Percentiles rank a stretch among this genome's conserved stretches.
Conservation (phyloP, 2,888 invertebrate genomes). For the Mimumesa dahlbomi region DNA sequence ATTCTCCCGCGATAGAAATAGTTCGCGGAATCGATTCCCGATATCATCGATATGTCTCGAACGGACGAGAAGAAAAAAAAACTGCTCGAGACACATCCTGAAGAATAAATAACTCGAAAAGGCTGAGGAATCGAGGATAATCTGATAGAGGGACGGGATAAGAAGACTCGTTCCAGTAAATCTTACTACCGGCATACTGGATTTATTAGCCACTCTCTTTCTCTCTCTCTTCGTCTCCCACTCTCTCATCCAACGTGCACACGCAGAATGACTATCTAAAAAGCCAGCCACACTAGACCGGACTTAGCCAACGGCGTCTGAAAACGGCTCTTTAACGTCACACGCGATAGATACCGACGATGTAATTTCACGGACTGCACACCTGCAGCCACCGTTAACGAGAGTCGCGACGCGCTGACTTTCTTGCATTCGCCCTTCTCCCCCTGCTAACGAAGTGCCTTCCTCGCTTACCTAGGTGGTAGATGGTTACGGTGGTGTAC, state of each 20-base stretch:
- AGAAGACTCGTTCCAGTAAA: conserved; percentile 2
- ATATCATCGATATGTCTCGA: neutral
- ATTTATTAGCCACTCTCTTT: conserved; percentile 39
- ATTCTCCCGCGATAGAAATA: too few relatives aligned
- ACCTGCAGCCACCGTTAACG: conserved; percentile 54
- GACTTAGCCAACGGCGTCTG: too few relatives aligned
- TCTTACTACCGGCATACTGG: conserved; percentile 17
- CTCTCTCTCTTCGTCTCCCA: neutral
- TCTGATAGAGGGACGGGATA: conserved; percentile 14
- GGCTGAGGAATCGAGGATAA: conserved; percentile 13
- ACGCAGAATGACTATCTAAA: conserved; percentile 25
- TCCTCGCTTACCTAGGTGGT: conserved; percentile 22
- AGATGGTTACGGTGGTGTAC: conserved; percentile 3
- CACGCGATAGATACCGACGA: conserved; percentile 45
- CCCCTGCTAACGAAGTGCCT: conserved; percentile 58
- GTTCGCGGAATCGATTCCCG: neutral
- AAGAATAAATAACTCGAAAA: neutral
- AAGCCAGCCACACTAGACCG: conserved; percentile 21
- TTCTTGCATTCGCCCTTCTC: conserved; percentile 41
- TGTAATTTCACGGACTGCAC: conserved; percentile 54
- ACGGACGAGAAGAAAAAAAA: neutral
- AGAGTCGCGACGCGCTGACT: conserved; percentile 37
- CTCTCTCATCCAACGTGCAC: conserved; percentile 1
- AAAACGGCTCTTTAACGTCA: conserved; percentile 33
- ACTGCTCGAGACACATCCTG: neutral